Base-by-base conservation (phyloP, 2,888 invertebrate genomes). In the Fragum fragum region DNA sequence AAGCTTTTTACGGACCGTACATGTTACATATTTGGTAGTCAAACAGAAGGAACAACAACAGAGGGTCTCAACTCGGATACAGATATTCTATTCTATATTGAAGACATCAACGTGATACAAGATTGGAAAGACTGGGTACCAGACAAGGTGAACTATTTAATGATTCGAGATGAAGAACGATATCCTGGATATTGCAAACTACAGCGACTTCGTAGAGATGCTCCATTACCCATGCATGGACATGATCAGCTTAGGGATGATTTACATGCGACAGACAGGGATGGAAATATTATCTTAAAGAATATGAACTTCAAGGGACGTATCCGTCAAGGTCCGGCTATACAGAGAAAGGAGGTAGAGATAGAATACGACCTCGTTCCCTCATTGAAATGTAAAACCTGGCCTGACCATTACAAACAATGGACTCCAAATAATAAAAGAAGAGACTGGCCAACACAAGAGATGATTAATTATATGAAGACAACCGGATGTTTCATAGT, bases 371-470 rank as follows among this genome's bases (percentile, higher is more conserved):
- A 70, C n/a, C 5, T 5, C 28, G 70, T 70, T n/a, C 26, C 11
- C 29, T 26, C 70, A 53, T 29, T 53, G n/a, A 6, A 5, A 52
- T 70, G 70, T 26, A 53, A 70, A 9, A 70, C 70, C n/a, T 70
- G 52, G 52, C 70, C 53, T 18, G 26, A 52, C 9, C 23, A 28
- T 6, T 42, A 21, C n/a, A 28, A 53, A 47, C 52, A n/a, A 53
- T 53, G 16, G 16, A 23, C 52, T n/a, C 21, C 9, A 32, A 1
- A 32, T 29, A 6, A 26, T n/a, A 47, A 21, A 23, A 21, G 47
- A 2, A 14, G 29, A 53, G 21, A 42, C 28, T 69, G 69, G 69
- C 69, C 69, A 3, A 47, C 47, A 47, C 52, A 18, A 47, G 69
- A 42, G 18, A 53, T 53, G 55, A 52, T 70, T n/a, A 26, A 32